These are phyloP conservation scores for Onchidella celtica DNA, from an alignment of 2,888 invertebrate genomes.

Conservation along the genomic window DNA sequence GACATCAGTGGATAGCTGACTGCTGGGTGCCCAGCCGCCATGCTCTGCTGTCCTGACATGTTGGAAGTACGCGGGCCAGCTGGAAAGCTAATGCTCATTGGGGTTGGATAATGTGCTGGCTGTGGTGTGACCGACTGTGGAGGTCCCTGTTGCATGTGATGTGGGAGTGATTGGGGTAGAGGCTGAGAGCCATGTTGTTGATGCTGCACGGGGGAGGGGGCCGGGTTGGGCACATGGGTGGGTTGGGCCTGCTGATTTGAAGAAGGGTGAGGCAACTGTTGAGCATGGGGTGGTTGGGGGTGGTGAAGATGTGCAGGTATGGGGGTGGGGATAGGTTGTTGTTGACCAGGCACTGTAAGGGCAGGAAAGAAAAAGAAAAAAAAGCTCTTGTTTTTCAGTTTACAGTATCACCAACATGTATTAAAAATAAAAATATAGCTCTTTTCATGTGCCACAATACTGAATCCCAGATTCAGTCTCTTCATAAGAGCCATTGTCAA, in stretches of 20 bases:
- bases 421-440: neutral
- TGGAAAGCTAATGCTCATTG: neutral
- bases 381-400: neutral
- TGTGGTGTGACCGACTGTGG: slow-evolving; percentile 44
- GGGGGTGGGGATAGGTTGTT: slow-evolving; percentile 34
- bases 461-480: too few relatives aligned
- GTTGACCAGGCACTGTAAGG: slow-evolving; percentile 46
- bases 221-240: slow-evolving; percentile 50
- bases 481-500: too few relatives aligned
- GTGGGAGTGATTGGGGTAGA: slow-evolving; percentile 19
- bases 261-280: slow-evolving; percentile 15
- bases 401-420: neutral
- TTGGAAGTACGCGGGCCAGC: slow-evolving; percentile 23
- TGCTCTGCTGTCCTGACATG: slow-evolving; percentile 43
- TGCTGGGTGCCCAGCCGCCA: slow-evolving; percentile 20
- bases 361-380: neutral
- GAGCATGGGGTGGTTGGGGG: slow-evolving; percentile 50
- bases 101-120: slow-evolving; percentile 30
- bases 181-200: slow-evolving; percentile 38
- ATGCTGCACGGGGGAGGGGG: slow-evolving; percentile 51
- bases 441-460: too few relatives aligned
- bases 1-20: slow-evolving; percentile 34
- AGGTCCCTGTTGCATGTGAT: slow-evolving; percentile 37
- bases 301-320: slow-evolving; percentile 52
- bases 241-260: slow-evolving; percentile 43